Percentiles rank a stretch among this genome's conserved stretches.
Conservation (phyloP, 2,113 vertebrate species). For the Apodemus sylvaticus region DNA sequence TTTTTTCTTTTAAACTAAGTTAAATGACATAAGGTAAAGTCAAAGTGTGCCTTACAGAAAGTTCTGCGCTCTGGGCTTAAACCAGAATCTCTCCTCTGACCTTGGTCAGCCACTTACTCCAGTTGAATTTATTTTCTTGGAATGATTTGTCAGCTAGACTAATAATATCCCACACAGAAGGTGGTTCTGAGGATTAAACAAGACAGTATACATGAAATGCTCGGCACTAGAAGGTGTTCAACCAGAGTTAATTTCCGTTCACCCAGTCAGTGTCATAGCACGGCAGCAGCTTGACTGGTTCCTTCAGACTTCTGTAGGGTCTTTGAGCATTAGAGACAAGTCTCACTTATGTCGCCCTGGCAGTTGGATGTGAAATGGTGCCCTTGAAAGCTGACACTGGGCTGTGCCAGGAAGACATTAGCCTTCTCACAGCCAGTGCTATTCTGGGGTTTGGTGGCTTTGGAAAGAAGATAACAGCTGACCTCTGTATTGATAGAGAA, state of each 20-base stretch:
- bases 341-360: slow-evolving; percentile 11
- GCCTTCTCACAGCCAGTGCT: slow-evolving; percentile 11
- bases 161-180: slow-evolving; percentile 49
- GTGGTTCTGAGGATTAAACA: slow-evolving; percentile 53
- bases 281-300: slow-evolving; percentile 26
- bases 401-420: slow-evolving; percentile 72
- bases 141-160: slow-evolving; percentile 45
- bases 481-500: slow-evolving; percentile 65
- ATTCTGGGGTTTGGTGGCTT: slow-evolving; percentile 76
- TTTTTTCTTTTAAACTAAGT: background rate
- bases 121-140: slow-evolving; percentile 55
- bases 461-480: slow-evolving; percentile 77
- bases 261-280: background rate
- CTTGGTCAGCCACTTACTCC: slow-evolving; percentile 31
- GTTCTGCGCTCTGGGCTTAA: background rate
- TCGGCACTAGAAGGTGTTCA: slow-evolving; percentile 28
- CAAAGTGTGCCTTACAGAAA: slow-evolving; percentile 15
- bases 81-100: slow-evolving; percentile 26
- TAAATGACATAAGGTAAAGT: background rate
- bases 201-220: slow-evolving; percentile 46
- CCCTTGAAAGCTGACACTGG: slow-evolving; percentile 68
- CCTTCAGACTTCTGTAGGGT: slow-evolving; percentile 41
- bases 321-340: slow-evolving; percentile 29
- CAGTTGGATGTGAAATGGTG: slow-evolving; percentile 31
- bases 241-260: slow-evolving; percentile 47